Conservation (phyloP, 2,113 vertebrate genomes). For the Pagrus major region DNA sequence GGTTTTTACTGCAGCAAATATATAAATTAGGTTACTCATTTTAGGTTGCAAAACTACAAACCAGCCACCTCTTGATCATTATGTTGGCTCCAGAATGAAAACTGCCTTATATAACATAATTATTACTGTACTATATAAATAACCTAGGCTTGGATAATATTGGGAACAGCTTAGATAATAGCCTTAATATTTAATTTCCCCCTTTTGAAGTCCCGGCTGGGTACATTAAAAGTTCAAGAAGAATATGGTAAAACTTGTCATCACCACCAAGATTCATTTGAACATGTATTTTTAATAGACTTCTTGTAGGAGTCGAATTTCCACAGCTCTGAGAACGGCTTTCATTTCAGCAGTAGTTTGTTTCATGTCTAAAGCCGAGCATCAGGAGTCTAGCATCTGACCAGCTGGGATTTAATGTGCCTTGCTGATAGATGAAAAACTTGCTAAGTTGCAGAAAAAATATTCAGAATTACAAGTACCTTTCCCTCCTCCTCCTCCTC, state of each 20-base stretch:
- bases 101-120: constrained; percentile 67
- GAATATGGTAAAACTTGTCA: constrained; percentile 77
- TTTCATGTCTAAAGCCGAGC: constrained; percentile 76
- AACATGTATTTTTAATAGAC: constrained; percentile 80
- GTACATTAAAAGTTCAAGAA: constrained; percentile 77
- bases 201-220: constrained; percentile 75
- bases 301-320: constrained; percentile 66
- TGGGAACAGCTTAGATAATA: constrained; percentile 78
- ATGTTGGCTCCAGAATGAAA: constrained; percentile 45
- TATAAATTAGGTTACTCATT: constrained; percentile 66
- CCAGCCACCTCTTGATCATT: constrained; percentile 51
- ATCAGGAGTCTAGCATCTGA: constrained; percentile 67
- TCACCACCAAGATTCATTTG: constrained; percentile 70
- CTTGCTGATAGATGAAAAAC: constrained; percentile 75
- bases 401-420: constrained; percentile 81
- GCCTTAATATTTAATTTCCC: constrained; percentile 78
- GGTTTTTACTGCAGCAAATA: constrained; percentile 68
- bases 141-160: constrained; percentile 74
- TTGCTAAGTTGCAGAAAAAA: constrained; percentile 77
- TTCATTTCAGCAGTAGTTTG: constrained; percentile 76
- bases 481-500: neutral
- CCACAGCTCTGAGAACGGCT: constrained; percentile 58
- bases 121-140: constrained; percentile 71
- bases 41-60: constrained; percentile 65
- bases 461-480: constrained; percentile 73